These are phyloP conservation scores for Prionace glauca DNA, from an alignment of 2,797 vertebrate species.

Conservation along the genomic window DNA sequence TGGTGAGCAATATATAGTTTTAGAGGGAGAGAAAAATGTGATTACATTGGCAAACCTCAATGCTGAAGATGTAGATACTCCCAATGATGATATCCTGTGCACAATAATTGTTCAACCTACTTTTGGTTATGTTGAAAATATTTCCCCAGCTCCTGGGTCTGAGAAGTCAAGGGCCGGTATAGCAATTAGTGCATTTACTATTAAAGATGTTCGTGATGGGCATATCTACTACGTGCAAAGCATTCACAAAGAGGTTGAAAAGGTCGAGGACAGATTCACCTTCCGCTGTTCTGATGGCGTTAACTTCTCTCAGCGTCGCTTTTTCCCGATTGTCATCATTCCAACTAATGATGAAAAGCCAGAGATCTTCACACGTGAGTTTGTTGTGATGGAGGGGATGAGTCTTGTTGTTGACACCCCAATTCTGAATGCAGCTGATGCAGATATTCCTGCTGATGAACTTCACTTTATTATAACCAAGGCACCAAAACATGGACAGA, in stretches of 20 bases:
- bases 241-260: conserved; percentile 77
- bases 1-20: conserved; percentile 60
- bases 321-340: conserved; percentile 74
- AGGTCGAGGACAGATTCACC: conserved; percentile 70
- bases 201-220: conserved; percentile 64
- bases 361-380: conserved; percentile 68
- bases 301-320: conserved; percentile 71
- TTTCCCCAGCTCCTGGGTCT: conserved; percentile 70
- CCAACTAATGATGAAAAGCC: conserved; percentile 78
- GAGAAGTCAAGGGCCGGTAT: conserved; percentile 69
- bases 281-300: conserved; percentile 80
- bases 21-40: conserved; percentile 73
- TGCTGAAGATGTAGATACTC: conserved; percentile 70
- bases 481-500: conserved; percentile 65
- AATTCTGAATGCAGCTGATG: conserved; percentile 69
- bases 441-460: conserved; percentile 67
- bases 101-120: conserved; percentile 71
- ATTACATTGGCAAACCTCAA: conserved; percentile 67
- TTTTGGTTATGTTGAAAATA: conserved; percentile 80
- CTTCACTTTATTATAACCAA: conserved; percentile 70
- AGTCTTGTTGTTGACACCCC: conserved; percentile 73
- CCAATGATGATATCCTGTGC: conserved; percentile 72
- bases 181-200: conserved; percentile 74
- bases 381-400: conserved; percentile 84
- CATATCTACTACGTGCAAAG: conserved; percentile 79